Percentiles rank a stretch among this genome's conserved stretches.
Conservation (phyloP, 2,797 vertebrate genomes). For the Loriculus beryllinus region DNA sequence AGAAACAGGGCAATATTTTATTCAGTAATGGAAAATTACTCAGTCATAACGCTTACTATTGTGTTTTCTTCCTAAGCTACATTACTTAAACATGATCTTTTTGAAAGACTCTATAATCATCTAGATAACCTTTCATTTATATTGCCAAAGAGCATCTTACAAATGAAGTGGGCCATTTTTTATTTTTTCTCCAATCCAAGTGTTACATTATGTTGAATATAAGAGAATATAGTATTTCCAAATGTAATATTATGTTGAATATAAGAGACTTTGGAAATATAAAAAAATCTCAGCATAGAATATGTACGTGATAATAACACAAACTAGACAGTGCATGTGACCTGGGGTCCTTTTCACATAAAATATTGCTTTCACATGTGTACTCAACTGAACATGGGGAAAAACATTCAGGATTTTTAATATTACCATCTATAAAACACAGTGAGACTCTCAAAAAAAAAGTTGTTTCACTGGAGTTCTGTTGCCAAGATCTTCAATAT, state of each 20-base stretch:
- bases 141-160: neutral
- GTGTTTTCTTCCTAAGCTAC: neutral
- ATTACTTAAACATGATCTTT: neutral
- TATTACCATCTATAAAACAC: neutral
- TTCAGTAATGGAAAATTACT: neutral
- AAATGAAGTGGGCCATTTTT: neutral
- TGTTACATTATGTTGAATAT: no score
- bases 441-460: neutral
- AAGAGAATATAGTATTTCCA: no score
- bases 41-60: neutral
- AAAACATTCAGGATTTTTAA: neutral
- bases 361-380: neutral
- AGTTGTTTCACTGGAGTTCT: neutral
- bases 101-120: neutral
- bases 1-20: neutral
- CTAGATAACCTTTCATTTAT: neutral
- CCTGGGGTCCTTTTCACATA: neutral
- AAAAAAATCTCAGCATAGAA: neutral
- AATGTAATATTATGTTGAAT: neutral
- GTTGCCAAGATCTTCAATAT: neutral
- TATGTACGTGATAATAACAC: neutral
- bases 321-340: neutral
- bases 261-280: neutral
- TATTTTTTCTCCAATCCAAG: neutral
- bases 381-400: constrained; percentile 3